phyloP scores from a whole-genome alignment of 2,797 vertebrate genomes.

The Fistularia commersonii region DNA sequence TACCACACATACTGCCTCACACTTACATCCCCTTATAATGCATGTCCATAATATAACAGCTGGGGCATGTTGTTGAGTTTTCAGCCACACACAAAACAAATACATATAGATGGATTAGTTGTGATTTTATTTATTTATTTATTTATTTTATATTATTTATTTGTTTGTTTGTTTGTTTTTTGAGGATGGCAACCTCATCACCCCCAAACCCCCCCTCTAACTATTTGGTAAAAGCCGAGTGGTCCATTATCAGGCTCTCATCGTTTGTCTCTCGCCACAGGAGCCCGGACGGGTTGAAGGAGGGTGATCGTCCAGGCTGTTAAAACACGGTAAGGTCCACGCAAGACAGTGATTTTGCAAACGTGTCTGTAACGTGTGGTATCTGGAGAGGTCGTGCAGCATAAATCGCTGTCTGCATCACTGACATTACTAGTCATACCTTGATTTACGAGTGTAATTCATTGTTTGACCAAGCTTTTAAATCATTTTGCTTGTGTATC shows the following conservation, averaged over 20 bases:
- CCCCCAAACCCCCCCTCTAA: too few relatives aligned
- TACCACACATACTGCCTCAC: slow-evolving; percentile 10
- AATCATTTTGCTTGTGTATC: too few relatives aligned
- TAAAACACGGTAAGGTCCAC: slow-evolving; percentile 46
- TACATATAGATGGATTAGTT: not conserved
- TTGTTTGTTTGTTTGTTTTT: not conserved
- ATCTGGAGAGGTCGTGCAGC: slow-evolving; percentile 2
- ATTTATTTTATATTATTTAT: not conserved
- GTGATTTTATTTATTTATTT: too few relatives aligned
- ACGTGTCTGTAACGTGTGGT: too few relatives aligned
- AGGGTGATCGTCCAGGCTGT: slow-evolving; percentile 54
- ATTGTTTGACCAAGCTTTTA: too few relatives aligned
- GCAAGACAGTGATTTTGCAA: not conserved
- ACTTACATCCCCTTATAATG: slow-evolving; percentile 18
- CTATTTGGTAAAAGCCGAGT: not conserved
- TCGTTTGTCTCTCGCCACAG: slow-evolving; percentile 69
- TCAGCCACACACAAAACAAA: slow-evolving; percentile 9
- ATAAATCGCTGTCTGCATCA: too few relatives aligned
- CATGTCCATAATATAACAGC: slow-evolving; percentile 28
- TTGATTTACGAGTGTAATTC: too few relatives aligned
- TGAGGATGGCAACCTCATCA: not conserved
- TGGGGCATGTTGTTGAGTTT: not conserved
- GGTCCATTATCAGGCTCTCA: slow-evolving; percentile 54
- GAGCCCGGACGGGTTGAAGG: slow-evolving; percentile 56
- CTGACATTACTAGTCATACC: too few relatives aligned